Evolutionary conservation across 2,113 vertebrate species (phyloP).

Genomic region (Puntigrus tetrazona): DNA sequence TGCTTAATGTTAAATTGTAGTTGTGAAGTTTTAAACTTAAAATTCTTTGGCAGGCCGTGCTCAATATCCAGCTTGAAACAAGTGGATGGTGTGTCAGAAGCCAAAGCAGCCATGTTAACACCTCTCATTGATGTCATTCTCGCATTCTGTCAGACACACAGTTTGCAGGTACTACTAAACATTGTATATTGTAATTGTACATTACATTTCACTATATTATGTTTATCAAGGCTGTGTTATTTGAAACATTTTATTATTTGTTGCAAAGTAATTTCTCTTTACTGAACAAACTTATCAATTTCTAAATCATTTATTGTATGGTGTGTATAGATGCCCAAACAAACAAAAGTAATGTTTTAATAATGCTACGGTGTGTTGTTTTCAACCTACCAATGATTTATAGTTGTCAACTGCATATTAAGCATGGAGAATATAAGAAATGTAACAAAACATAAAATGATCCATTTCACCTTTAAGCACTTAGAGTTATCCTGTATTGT

Average conservation of each 20-base stretch:
- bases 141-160: conserved; percentile 74
- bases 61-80: conserved; percentile 75
- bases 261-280: too few species aligned
- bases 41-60: conserved; percentile 72
- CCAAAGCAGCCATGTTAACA: conserved; percentile 78
- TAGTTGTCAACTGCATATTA: neutral
- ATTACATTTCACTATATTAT: neutral
- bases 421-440: too few species aligned
- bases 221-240: neutral
- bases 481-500: neutral
- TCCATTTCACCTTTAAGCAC: neutral
- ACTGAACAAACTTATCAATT: too few species aligned
- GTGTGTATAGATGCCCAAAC: too few species aligned
- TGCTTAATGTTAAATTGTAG: neutral
- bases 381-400: neutral
- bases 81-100: conserved; percentile 86
- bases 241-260: neutral
- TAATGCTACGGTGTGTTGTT: neutral
- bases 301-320: too few species aligned
- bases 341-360: too few species aligned
- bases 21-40: neutral
- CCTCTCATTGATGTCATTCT: conserved; percentile 77
- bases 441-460: neutral
- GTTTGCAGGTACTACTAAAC: conserved; percentile 71
- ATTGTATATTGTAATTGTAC: neutral